Percentiles rank a stretch among this genome's conserved stretches.
These are phyloP conservation scores for Ophiodon elongatus DNA, from an alignment of 2,113 vertebrate species.

Conservation along the genomic window DNA sequence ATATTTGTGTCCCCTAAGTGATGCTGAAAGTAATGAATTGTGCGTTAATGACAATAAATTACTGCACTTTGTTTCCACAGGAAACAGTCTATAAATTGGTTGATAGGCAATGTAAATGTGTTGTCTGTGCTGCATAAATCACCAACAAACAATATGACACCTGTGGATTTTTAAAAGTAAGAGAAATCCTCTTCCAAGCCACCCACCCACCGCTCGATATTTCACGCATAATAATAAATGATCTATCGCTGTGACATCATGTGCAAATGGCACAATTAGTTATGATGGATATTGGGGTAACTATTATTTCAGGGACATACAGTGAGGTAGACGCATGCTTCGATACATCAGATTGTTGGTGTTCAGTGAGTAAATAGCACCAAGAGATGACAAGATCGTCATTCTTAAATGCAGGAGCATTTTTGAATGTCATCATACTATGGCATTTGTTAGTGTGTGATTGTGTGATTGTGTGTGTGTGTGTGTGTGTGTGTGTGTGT, in stretches of 20 bases:
- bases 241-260: constrained; percentile 36
- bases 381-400: constrained; percentile 44
- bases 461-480: too few species aligned
- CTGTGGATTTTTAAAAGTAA: constrained; percentile 63
- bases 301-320: constrained; percentile 37
- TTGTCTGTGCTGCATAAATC: constrained; percentile 65
- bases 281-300: constrained; percentile 47
- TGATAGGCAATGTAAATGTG: constrained; percentile 63
- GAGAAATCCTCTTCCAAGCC: constrained; percentile 47
- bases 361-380: constrained; percentile 44
- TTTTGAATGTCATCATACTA: constrained; percentile 58
- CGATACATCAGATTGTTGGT: constrained; percentile 33
- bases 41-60: constrained; percentile 65
- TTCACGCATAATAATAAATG: constrained; percentile 45
- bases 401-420: constrained; percentile 49
- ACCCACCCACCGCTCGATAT: constrained; percentile 51
- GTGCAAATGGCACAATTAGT: constrained; percentile 59
- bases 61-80: constrained; percentile 57
- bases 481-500: constrained; percentile 27
- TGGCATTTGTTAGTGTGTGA: constrained; percentile 32
- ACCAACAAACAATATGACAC: constrained; percentile 55
- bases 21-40: constrained; percentile 61
- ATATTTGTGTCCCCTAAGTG: constrained; percentile 46
- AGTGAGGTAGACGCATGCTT: constrained; percentile 11
- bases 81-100: constrained; percentile 62